Evolutionary conservation across 2,888 invertebrate species (phyloP).

Genomic region (Sialis fuliginosa): DNA sequence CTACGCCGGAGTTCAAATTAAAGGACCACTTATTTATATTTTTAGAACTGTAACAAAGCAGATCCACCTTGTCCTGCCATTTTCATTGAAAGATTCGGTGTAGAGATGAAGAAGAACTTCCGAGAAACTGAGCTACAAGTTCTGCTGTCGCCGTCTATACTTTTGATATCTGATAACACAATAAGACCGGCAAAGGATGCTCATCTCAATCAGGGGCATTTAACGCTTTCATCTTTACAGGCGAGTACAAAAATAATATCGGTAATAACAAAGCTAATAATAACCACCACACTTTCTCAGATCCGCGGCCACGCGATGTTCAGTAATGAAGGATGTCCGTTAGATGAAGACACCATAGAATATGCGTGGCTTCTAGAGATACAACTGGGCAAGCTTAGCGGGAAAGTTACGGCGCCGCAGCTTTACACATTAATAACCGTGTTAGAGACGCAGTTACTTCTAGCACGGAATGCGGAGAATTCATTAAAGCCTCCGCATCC

Average conservation of each 20-base stretch:
- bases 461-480: slow-evolving; percentile 81
- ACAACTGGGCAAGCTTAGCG: slow-evolving; percentile 83
- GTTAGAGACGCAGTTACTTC: slow-evolving; percentile 71
- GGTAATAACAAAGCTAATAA: neutral
- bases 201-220: slow-evolving; percentile 67
- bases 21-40: slow-evolving; percentile 8
- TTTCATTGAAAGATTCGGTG: slow-evolving; percentile 77
- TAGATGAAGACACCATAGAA: slow-evolving; percentile 90
- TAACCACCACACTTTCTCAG: slow-evolving; percentile 21
- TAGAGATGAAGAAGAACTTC: slow-evolving; percentile 93
- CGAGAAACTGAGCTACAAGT: slow-evolving; percentile 84
- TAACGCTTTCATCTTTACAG: slow-evolving; percentile 71
- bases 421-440: slow-evolving; percentile 74
- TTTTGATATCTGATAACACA: slow-evolving; percentile 58
- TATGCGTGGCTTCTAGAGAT: slow-evolving; percentile 96
- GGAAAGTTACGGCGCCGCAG: slow-evolving; percentile 71
- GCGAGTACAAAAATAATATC: slow-evolving; percentile 21
- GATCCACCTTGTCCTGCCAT: slow-evolving; percentile 86
- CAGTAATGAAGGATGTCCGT: slow-evolving; percentile 73
- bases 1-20: neutral
- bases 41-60: slow-evolving; percentile 65
- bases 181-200: slow-evolving; percentile 48
- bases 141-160: slow-evolving; percentile 70
- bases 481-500: slow-evolving; percentile 67
- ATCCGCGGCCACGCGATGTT: slow-evolving; percentile 93